A percentile compares a stretch with the other conserved stretches of the same genome.
Conservation (phyloP, 2,797 vertebrate species). For the Menidia menidia region DNA sequence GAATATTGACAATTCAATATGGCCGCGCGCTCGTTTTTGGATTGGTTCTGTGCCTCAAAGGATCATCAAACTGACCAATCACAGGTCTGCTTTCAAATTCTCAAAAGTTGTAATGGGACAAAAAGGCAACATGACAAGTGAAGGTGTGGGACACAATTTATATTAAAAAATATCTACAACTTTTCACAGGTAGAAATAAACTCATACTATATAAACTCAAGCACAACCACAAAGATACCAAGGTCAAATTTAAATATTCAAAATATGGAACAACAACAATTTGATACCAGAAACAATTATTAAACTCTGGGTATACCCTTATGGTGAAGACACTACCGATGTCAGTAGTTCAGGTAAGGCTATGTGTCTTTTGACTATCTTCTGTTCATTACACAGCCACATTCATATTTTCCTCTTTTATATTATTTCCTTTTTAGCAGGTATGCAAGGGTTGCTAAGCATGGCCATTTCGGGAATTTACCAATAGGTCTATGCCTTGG, state of each 20-base stretch:
- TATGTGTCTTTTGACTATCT: not conserved
- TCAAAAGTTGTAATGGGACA: not conserved
- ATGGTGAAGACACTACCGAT: not conserved
- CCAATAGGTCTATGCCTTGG: conserved; percentile 3
- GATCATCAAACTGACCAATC: conserved; percentile 59
- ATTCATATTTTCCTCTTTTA: not conserved
- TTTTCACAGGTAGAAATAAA: conserved; percentile 23
- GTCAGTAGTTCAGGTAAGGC: conserved; percentile 20
- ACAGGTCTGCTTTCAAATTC: conserved; percentile 42
- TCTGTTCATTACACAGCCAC: not conserved
- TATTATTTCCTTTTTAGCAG: not conserved
- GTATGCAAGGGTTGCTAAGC: conserved; percentile 3
- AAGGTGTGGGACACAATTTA: conserved; percentile 14
- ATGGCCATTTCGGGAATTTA: conserved; percentile 2
- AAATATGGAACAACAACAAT: conserved; percentile 5
- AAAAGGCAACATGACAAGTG: not conserved
- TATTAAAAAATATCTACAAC: conserved; percentile 45
- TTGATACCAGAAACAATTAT: not conserved
- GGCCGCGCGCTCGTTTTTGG: conserved; percentile 76
- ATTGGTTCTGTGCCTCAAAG: conserved; percentile 41
- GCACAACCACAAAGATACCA: not conserved
- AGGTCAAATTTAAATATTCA: not conserved
- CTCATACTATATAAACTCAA: not conserved
- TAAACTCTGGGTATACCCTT: not conserved
- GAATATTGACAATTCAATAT: conserved; percentile 78